phyloP scores from a whole-genome alignment of 1,140 invertebrate genomes.

The Ectropis grisescens region DNA sequence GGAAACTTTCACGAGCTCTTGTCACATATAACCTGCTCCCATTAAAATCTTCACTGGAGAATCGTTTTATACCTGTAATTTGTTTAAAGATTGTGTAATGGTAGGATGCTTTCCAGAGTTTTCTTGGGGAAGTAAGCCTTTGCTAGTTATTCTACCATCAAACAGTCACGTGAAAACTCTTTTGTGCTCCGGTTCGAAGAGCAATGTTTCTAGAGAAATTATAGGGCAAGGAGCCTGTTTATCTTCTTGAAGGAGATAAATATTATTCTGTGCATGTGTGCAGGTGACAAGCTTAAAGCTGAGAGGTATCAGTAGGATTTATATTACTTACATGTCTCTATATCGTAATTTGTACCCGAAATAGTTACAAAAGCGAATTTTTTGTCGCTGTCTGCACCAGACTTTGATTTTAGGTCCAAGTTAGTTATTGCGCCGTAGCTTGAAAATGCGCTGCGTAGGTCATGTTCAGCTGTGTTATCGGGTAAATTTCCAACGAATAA shows the following conservation, averaged over 20 bases:
- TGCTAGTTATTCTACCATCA: no score
- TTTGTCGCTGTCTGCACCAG: slow-evolving; percentile 30
- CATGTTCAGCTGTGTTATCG: slow-evolving; percentile 25
- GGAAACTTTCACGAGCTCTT: slow-evolving; percentile 51
- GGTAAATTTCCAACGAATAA: slow-evolving; percentile 56
- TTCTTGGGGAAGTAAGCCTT: no score
- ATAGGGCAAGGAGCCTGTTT: no score
- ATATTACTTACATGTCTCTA: slow-evolving; percentile 58
- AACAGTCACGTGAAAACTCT: no score
- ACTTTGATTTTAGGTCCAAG: slow-evolving; percentile 47
- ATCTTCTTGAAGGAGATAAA: no score
- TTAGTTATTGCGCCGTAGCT: slow-evolving; percentile 40
- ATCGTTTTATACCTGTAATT: slow-evolving; percentile 45
- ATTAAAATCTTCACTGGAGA: slow-evolving; percentile 33
- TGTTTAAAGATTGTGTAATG: no score
- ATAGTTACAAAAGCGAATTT: slow-evolving; percentile 51
- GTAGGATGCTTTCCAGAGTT: no score
- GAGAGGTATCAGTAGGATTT: no score
- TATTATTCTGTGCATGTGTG: no score
- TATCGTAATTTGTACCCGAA: slow-evolving; percentile 29
- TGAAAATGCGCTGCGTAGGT: slow-evolving; percentile 33
- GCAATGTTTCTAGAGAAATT: no score
- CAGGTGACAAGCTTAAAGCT: no score
- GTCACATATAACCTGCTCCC: slow-evolving; percentile 47
- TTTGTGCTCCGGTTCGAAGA: no score